Evolutionary conservation across 2,888 invertebrate species (phyloP), one percentile per base, ranked within the genome.

Genomic region (Cheilosia vulpina): DNA sequence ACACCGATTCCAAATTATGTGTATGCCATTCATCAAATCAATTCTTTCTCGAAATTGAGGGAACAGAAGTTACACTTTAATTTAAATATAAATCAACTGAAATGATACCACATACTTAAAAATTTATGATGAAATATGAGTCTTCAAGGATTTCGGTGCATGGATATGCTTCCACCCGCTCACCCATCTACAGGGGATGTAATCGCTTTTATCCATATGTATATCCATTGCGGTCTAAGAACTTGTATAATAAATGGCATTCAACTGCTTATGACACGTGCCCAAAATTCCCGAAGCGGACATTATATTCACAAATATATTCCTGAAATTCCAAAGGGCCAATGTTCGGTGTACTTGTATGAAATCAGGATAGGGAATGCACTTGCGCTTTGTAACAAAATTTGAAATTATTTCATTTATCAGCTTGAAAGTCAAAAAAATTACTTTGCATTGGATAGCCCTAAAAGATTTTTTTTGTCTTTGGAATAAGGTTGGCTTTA

Each of bases 251-350:
- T 24, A 69, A 77, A 69, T 77, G 77, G 31, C 52, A 72, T 77
- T 66, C 72, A 83, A 83, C 72, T 77, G 77, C 43, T 77, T 21
- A n/a, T 83, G 82, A 66, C 82, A 83, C 82, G 82, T 83, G 82
- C 60, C 77, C 77, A 83, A 83, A 72, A 71, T 43, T 43, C 17
- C 53, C 76, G 19, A 38, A 43, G 41, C 27, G 34, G n/a, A 27
- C 31, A 31, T 31, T 31, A 31, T 58, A 52, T 24, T 13, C 27
- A 24, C 1, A 52, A 13, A 52, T 11, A 24, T 21, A 53, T 76
- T 47, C 27, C 38, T 34, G 45, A 58, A 34, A 58, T 50, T 24
- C 50, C 68, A 17, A 47, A 57, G 62, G 53, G 53, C 45, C 31
- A 60, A 47, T 21, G 34, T 43, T 57, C 62, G 55, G 15, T 15